Conservation (phyloP, 2,113 vertebrate genomes). For the Austrofundulus limnaeus region DNA sequence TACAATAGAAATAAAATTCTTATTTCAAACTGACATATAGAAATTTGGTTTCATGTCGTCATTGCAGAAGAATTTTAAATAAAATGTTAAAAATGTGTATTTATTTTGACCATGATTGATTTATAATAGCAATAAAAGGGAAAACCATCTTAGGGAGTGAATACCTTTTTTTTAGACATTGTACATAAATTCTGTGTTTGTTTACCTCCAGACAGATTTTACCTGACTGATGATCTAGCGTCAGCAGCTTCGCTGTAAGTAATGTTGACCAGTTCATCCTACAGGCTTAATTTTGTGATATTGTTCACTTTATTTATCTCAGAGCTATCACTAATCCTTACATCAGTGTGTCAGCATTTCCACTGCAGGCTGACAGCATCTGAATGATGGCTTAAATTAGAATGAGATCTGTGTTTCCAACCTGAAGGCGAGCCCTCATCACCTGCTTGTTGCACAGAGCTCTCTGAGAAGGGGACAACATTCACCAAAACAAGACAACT, state of each 20-base stretch:
- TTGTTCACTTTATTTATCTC: not conserved
- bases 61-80: no score
- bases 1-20: no score
- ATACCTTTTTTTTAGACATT: no score
- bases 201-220: conserved; percentile 5
- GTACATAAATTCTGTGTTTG: no score
- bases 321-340: conserved; percentile 3
- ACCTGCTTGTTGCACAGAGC: not conserved
- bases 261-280: conserved; percentile 13
- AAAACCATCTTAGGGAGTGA: no score
- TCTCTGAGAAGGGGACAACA: no score
- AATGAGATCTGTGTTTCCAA: not conserved
- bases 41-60: no score
- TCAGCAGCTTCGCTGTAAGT: not conserved
- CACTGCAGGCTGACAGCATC: conserved; percentile 1
- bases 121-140: no score
- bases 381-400: conserved; percentile 57
- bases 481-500: no score
- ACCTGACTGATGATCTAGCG: conserved; percentile 20
- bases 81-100: no score
- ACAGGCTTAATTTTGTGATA: conserved; percentile 23
- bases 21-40: no score
- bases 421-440: conserved; percentile 6
- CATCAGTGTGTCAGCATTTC: conserved; percentile 5
- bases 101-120: no score